Evolutionary conservation across 2,113 vertebrate genomes (phyloP).

Genomic region (Toxotes chatareus): DNA sequence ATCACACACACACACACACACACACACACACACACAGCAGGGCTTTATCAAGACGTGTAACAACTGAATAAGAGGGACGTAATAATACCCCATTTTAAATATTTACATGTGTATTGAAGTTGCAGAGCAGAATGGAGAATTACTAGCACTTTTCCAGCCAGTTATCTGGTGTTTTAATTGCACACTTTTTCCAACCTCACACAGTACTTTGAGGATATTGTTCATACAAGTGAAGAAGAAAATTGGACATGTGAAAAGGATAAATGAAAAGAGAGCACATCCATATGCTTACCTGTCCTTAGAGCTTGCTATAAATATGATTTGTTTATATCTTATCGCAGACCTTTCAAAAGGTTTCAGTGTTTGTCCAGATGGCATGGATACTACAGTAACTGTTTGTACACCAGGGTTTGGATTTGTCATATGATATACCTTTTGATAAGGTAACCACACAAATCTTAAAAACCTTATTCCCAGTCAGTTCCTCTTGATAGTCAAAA

Average conservation of each 20-base stretch:
- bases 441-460: slow-evolving; percentile 22
- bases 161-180: neutral
- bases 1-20: too few relatives aligned
- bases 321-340: neutral
- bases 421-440: slow-evolving; percentile 15
- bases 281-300: neutral
- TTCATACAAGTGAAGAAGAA: neutral
- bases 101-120: neutral
- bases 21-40: too few relatives aligned
- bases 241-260: neutral
- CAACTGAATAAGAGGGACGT: neutral
- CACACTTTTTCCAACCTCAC: neutral
- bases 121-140: slow-evolving; percentile 5
- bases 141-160: neutral
- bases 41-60: neutral
- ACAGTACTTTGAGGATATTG: neutral
- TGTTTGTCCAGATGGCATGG: slow-evolving; percentile 24
- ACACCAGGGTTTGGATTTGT: slow-evolving; percentile 2
- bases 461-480: slow-evolving; percentile 41
- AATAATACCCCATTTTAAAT: neutral
- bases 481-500: slow-evolving; percentile 24
- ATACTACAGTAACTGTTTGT: neutral
- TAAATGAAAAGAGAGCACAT: neutral
- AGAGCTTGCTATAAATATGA: neutral
- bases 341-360: slow-evolving; percentile 9